These are phyloP conservation scores for Chlorospingus semifuscus DNA, from an alignment of 2,797 vertebrate genomes.

Conservation along the genomic window DNA sequence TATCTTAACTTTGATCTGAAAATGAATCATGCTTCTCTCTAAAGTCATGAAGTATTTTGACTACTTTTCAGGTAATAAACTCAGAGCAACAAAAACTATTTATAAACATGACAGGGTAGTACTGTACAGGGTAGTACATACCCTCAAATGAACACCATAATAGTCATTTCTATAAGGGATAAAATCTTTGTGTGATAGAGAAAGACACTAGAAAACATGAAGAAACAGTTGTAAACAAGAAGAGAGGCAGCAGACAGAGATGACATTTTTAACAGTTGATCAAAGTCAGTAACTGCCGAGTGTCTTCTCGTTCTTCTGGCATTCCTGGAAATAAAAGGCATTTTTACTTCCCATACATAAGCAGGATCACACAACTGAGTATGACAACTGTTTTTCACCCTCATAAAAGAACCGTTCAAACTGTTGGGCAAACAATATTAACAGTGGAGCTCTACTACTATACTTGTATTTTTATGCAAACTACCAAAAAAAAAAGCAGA, in stretches of 20 bases:
- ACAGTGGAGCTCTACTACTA: background rate
- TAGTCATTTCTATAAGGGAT: background rate
- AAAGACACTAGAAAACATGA: background rate
- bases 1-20: background rate
- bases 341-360: background rate
- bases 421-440: background rate
- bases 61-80: background rate
- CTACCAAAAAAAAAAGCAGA: background rate
- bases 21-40: background rate
- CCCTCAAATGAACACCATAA: background rate
- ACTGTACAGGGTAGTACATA: background rate
- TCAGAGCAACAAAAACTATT: background rate
- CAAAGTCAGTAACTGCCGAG: background rate
- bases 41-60: background rate
- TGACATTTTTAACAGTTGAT: background rate
- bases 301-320: background rate
- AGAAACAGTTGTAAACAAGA: background rate
- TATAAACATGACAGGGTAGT: background rate
- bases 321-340: background rate
- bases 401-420: background rate
- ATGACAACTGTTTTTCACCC: background rate
- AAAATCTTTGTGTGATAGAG: background rate
- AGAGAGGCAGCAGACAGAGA: background rate
- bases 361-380: background rate
- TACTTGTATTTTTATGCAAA: background rate